Conservation (phyloP, 30 jellyfish, hydroid and myxozoan genomes). For the Pelagia noctiluca region DNA sequence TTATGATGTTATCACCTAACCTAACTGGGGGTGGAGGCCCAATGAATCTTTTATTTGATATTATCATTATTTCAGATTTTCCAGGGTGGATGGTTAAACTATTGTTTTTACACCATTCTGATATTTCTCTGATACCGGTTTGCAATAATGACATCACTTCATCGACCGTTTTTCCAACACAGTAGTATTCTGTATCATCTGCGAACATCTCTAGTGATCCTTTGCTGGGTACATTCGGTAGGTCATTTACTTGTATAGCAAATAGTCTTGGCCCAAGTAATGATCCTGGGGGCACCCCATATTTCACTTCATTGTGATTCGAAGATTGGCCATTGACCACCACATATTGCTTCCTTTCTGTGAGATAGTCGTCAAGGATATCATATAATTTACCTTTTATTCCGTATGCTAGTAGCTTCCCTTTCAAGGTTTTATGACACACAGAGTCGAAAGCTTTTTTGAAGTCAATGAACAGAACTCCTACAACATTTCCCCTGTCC, state of each 20-base stretch:
- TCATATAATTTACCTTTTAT: constrained; percentile 45
- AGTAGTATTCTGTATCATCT: constrained; percentile 55
- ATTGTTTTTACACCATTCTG: constrained; percentile 56
- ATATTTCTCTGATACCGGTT: constrained; percentile 21
- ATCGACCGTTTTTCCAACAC: constrained; percentile 65
- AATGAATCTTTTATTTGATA: constrained; percentile 13
- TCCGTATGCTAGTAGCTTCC: not conserved
- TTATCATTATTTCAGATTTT: constrained; percentile 49
- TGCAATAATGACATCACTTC: constrained; percentile 44
- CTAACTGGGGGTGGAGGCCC: constrained; percentile 47
- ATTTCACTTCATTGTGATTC: constrained; percentile 6
- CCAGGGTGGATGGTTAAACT: no score
- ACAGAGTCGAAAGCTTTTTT: constrained; percentile 56
- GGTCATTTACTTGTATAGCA: constrained; percentile 42
- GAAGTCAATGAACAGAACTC: constrained; percentile 60
- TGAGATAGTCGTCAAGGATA: constrained; percentile 31
- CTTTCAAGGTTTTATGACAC: constrained; percentile 17
- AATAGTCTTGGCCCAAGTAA: constrained; percentile 64
- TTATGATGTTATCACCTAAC: constrained; percentile 16
- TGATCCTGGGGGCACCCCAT: constrained; percentile 71
- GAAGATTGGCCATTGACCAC: constrained; percentile 63
- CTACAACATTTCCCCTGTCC: constrained; percentile 65
- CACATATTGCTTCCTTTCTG: constrained; percentile 48
- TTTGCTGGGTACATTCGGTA: constrained; percentile 34
- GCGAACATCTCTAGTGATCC: constrained; percentile 40